Evolutionary conservation across 2,113 vertebrate species (phyloP).

Genomic region (Sitta europaea): DNA sequence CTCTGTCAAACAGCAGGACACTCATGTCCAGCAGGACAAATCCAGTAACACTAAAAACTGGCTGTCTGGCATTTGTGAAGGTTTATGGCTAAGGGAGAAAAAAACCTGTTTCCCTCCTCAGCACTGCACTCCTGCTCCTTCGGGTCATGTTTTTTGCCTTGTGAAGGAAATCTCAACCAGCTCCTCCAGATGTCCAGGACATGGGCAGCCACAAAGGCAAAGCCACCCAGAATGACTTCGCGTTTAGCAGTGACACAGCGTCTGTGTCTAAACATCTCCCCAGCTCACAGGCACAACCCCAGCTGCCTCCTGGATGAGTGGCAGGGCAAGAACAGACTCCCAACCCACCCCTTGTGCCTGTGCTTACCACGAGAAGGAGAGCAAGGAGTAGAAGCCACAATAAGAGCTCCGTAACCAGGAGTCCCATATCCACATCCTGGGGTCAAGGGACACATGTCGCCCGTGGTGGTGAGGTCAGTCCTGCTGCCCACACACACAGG

Average conservation of each 20-base stretch:
- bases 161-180: background rate
- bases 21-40: background rate
- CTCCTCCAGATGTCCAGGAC: background rate
- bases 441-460: no score
- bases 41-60: background rate
- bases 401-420: background rate
- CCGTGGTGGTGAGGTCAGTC: background rate
- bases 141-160: fast-evolving
- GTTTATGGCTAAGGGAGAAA: background rate
- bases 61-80: background rate
- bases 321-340: background rate
- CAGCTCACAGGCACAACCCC: background rate
- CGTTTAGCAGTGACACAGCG: fast-evolving
- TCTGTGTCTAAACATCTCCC: background rate
- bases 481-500: background rate
- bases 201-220: fast-evolving
- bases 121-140: background rate
- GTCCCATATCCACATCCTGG: fast-evolving
- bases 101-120: background rate
- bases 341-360: background rate
- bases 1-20: background rate
- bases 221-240: background rate
- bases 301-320: background rate
- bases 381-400: background rate
- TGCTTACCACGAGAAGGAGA: background rate